Percentiles rank a stretch among this genome's conserved stretches.
These are phyloP conservation scores for Periphyllus acericola DNA, from an alignment of 2,888 invertebrate genomes.

Conservation along the genomic window DNA sequence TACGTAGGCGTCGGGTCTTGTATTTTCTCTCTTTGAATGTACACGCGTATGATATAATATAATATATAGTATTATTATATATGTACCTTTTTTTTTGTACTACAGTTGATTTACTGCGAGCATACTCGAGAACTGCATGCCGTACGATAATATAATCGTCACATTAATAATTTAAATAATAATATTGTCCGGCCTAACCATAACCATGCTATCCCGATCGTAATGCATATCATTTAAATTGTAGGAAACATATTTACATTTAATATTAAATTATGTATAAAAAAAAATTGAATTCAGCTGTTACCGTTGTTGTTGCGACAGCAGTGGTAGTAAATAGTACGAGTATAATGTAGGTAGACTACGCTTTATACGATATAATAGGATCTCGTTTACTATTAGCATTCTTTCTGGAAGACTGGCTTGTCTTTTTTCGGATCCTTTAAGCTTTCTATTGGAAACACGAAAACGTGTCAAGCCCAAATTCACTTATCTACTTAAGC, in stretches of 20 bases:
- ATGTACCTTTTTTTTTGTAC: neutral
- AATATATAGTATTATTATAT: neutral
- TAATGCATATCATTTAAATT: neutral
- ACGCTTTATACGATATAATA: too few species aligned
- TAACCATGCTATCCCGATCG: neutral
- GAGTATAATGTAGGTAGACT: neutral
- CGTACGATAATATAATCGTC: slow-evolving; percentile 5
- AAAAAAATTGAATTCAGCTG: neutral
- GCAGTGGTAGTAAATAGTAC: neutral
- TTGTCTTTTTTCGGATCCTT: neutral
- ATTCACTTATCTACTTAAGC: slow-evolving; percentile 10
- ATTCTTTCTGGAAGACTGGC: neutral
- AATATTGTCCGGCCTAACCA: neutral
- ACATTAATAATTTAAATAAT: slow-evolving; percentile 16
- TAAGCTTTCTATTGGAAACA: slow-evolving; percentile 21
- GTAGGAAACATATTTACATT: neutral
- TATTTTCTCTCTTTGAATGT: slow-evolving; percentile 8
- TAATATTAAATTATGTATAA: neutral
- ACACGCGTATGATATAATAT: neutral
- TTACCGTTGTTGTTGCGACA: neutral
- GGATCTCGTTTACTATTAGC: neutral
- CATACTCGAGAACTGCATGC: neutral
- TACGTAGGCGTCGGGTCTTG: slow-evolving; percentile 21
- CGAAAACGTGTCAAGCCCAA: slow-evolving; percentile 8
- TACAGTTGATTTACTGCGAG: neutral